A percentile compares a stretch with the other conserved stretches of the same genome.
Conservation (phyloP, 53 echinoderm and acorn worm genomes). For the Glandiceps talaboti region DNA sequence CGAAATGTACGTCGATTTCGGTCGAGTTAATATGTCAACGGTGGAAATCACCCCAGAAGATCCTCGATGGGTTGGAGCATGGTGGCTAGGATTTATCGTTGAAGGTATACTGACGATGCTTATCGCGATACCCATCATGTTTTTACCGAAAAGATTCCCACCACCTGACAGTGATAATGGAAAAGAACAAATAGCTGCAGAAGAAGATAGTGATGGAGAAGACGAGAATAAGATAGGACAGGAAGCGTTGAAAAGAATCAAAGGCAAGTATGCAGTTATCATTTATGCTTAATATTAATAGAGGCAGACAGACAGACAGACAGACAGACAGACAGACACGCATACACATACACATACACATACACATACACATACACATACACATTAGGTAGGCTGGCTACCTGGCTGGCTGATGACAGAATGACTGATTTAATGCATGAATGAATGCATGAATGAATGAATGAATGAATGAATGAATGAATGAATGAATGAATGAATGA, state of each 20-base stretch:
- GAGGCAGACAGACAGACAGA: no score
- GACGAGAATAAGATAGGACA: not conserved
- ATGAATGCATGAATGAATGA: no score
- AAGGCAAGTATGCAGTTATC: no score
- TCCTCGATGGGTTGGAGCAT: not conserved
- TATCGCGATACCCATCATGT: not conserved
- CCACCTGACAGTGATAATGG: not conserved
- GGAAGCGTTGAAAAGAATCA: not conserved
- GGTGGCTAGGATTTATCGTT: not conserved
- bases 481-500: no score
- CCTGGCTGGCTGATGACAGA: no score
- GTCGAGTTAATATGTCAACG: not conserved
- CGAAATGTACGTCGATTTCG: not conserved
- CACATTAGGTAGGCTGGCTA: no score
- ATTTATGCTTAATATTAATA: no score
- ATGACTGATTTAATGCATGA: no score
- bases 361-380: no score
- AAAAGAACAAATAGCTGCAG: not conserved
- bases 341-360: no score
- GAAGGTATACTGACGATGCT: not conserved
- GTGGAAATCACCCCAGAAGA: not conserved
- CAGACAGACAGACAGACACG: no score
- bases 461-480: no score
- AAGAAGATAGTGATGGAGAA: conserved; percentile 3
- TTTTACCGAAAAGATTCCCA: not conserved